Conservation (phyloP, 2,888 invertebrate genomes). For the Drosophila anceps region DNA sequence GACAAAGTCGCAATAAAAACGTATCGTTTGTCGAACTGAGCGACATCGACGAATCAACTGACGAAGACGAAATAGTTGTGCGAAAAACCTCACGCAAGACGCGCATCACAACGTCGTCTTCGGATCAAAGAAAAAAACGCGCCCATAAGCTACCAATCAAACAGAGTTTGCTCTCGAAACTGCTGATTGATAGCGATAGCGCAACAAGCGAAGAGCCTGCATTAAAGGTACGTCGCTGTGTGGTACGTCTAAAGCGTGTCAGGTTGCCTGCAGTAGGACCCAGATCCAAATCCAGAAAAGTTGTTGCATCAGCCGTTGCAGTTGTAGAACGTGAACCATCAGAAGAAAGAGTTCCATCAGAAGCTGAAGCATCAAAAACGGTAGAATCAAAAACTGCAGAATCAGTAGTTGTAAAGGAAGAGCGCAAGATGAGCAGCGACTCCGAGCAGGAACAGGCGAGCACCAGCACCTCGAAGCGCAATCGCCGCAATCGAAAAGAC, state of each 20-base stretch:
- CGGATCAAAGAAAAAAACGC: slow-evolving; percentile 6
- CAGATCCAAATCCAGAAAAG: slow-evolving; percentile 1
- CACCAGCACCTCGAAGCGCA: slow-evolving; percentile 56
- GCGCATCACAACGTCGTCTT: slow-evolving; percentile 22
- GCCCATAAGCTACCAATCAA: slow-evolving; percentile 5
- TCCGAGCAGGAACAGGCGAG: slow-evolving; percentile 59
- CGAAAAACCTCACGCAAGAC: background rate
- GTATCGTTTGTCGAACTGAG: slow-evolving; percentile 74
- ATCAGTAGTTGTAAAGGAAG: background rate
- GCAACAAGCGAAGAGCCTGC: slow-evolving; percentile 21
- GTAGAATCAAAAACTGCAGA: background rate
- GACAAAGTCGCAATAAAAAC: slow-evolving; percentile 56
- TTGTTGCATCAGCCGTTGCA: background rate
- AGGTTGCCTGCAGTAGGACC: slow-evolving; percentile 9
- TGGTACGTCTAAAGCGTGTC: slow-evolving; percentile 71
- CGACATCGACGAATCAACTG: slow-evolving; percentile 53
- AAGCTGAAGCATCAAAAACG: background rate
- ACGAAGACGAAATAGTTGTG: slow-evolving; percentile 15
- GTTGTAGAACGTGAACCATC: background rate
- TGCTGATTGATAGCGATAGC: slow-evolving; percentile 45
- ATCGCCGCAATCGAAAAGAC: slow-evolving; percentile 40
- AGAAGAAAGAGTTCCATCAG: background rate
- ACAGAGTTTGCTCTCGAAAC: slow-evolving; percentile 45
- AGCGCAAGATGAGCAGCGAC: slow-evolving; percentile 65
- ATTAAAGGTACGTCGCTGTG: slow-evolving; percentile 52